phyloP scores from a whole-genome alignment of 35 echinoderm and acorn worm species.

The Patiria miniata region DNA sequence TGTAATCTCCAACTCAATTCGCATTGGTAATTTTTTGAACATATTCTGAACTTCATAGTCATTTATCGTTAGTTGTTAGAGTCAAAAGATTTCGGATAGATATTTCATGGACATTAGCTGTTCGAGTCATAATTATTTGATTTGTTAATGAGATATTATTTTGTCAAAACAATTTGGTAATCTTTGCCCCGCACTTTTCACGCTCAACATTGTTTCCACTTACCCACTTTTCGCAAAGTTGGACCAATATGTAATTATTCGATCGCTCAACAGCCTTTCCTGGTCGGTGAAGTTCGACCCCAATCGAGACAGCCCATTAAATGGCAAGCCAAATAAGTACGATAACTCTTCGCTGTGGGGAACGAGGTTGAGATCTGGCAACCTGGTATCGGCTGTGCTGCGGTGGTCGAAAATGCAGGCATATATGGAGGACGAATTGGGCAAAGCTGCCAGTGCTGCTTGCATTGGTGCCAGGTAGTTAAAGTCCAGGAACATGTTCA shows the following conservation, averaged over 20 bases:
- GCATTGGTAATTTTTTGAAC: no score
- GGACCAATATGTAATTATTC: slow-evolving; percentile 34
- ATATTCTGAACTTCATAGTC: no score
- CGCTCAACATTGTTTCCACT: neutral
- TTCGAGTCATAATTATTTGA: no score
- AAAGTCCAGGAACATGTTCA: neutral
- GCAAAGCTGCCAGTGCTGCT: neutral
- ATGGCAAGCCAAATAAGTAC: slow-evolving; percentile 45
- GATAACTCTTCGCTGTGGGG: slow-evolving; percentile 16
- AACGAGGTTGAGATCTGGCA: neutral
- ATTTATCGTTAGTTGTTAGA: no score
- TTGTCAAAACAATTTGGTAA: no score
- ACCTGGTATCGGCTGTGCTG: neutral
- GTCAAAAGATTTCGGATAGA: no score
- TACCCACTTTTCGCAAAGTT: slow-evolving; percentile 63
- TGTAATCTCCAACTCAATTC: no score
- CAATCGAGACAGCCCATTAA: neutral
- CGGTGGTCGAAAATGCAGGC: slow-evolving; percentile 1
- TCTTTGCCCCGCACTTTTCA: no score
- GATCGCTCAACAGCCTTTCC: slow-evolving; percentile 31
- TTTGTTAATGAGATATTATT: no score
- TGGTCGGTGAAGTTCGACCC: slow-evolving; percentile 17
- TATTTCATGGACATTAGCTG: no score
- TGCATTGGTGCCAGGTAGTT: neutral
- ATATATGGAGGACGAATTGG: neutral